Percentiles rank a stretch among this genome's conserved stretches.
These are phyloP conservation scores for Cuniculus paca DNA, from an alignment of 2,797 vertebrate species.

Conservation along the genomic window DNA sequence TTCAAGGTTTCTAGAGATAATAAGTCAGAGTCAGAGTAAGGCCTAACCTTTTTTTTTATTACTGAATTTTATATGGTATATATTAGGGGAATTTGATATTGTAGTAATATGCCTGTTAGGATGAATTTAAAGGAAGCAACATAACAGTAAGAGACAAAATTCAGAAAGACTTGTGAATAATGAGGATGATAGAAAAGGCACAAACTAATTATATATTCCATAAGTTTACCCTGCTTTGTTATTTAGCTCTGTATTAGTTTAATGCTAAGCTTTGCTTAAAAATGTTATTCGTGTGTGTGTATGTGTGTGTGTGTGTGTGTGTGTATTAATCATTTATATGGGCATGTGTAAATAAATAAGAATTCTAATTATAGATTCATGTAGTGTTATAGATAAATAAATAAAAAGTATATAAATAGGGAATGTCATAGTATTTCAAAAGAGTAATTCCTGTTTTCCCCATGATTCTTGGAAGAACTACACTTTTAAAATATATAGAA, in stretches of 20 bases:
- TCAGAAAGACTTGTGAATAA: slow-evolving; percentile 1
- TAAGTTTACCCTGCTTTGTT: neutral
- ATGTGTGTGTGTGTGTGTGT: too few relatives aligned
- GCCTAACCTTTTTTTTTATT: neutral
- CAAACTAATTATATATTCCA: neutral
- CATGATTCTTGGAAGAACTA: neutral
- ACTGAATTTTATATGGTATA: neutral
- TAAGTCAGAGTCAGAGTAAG: neutral
- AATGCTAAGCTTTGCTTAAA: slow-evolving; percentile 6
- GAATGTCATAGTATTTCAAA: slow-evolving; percentile 18
- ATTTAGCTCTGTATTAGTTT: slow-evolving; percentile 22
- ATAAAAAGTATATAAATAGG: neutral
- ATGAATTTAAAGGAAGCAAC: neutral
- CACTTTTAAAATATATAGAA: neutral
- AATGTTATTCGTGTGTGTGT: neutral
- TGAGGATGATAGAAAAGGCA: neutral
- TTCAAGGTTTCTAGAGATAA: neutral
- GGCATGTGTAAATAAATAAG: neutral
- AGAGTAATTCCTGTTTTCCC: neutral
- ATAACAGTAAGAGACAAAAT: neutral
- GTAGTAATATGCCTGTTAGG: neutral
- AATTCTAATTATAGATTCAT: neutral
- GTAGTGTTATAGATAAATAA: neutral
- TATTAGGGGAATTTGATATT: neutral
- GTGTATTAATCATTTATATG: neutral